Base-by-base conservation (phyloP, 23 tunicate genomes). In the Clavelina lepadiformis region DNA sequence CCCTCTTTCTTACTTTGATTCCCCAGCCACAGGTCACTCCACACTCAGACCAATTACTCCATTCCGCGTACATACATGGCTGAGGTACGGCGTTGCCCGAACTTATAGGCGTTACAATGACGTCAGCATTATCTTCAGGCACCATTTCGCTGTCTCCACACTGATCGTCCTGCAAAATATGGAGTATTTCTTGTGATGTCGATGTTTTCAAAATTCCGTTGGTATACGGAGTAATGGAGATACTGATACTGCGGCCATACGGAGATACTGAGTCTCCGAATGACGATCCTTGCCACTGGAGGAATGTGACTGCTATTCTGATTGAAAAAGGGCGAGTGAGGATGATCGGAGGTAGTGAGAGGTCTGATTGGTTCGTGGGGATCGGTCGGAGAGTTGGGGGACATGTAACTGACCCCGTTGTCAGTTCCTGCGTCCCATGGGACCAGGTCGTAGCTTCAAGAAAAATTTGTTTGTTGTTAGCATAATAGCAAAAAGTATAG, bases 361-460 rank as follows among this genome's bases (percentile, higher is more conserved):
- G 82, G 38, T 31, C 80, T 61, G 0, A 89, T 81, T 69, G 22
- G 46, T 55, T 89, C 80, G 27, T 69, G 97, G 0, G 97, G 97
- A 34, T 36, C 56, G 15, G 89, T 76, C n/a, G 97, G 89, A 3
- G 88, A 69, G 71, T 89, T 89, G 0, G 89, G 73, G 5, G 97
- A 81, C 65, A 71, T 35, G 65, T 89, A 89, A 7, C 74, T 30
- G 4, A 89, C 72, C 6, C 97, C 97, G 58, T 58, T 72, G 72
- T 89, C 97, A 22, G 97, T 89, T 27, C 97, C 97, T 15, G 97
- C 97, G 45, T 89, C 97, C 97, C 97, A 89, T 22, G 97, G 97
- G 20, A 65, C 75, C 5, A 89, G 67, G 38, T 76, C 66, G 52
- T 61, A 80, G 18, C 97, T 89, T 21, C 6, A 27, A 61, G 23